These are phyloP conservation scores for Drosophila takahashii DNA, from an alignment of 1,140 invertebrate species.

Conservation along the genomic window DNA sequence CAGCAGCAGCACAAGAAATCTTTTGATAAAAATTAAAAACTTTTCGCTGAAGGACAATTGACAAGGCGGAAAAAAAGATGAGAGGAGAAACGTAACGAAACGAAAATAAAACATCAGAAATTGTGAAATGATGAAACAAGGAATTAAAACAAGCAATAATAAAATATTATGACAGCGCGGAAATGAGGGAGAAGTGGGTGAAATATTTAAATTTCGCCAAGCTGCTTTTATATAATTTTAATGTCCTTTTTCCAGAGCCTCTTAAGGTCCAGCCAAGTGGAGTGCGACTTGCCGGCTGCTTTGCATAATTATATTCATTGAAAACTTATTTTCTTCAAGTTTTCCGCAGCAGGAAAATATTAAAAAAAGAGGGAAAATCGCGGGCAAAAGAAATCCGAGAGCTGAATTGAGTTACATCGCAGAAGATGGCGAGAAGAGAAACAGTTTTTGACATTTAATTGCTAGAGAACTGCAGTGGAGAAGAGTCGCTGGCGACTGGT, in stretches of 20 bases:
- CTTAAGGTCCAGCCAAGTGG: slow-evolving; percentile 50
- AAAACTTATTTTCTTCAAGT: slow-evolving; percentile 81
- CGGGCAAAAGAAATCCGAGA: slow-evolving; percentile 23
- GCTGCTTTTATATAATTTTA: slow-evolving; percentile 74
- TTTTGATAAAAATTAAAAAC: slow-evolving; percentile 81
- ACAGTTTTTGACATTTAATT: slow-evolving; percentile 74
- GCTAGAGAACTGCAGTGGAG: slow-evolving; percentile 46
- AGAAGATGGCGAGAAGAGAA: slow-evolving; percentile 35
- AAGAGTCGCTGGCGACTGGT: neutral
- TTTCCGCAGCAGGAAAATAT: slow-evolving; percentile 67
- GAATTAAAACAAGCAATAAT: slow-evolving; percentile 83
- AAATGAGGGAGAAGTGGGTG: slow-evolving; percentile 26
- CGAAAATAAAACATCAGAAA: slow-evolving; percentile 46
- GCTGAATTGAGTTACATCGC: slow-evolving; percentile 73
- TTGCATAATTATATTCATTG: slow-evolving; percentile 84
- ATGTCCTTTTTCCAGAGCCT: slow-evolving; percentile 49
- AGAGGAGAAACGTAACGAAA: neutral
- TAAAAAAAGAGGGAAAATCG: slow-evolving; percentile 41
- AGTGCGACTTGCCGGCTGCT: slow-evolving; percentile 61
- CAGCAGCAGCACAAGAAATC: slow-evolving; percentile 62
- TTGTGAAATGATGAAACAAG: slow-evolving; percentile 73
- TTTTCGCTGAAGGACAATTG: slow-evolving; percentile 74
- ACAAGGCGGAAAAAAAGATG: slow-evolving; percentile 28
- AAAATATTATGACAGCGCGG: slow-evolving; percentile 76
- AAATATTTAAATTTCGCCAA: slow-evolving; percentile 77